Base-by-base conservation (phyloP, 1,140 invertebrate species). In the Drosophila simulans region DNA sequence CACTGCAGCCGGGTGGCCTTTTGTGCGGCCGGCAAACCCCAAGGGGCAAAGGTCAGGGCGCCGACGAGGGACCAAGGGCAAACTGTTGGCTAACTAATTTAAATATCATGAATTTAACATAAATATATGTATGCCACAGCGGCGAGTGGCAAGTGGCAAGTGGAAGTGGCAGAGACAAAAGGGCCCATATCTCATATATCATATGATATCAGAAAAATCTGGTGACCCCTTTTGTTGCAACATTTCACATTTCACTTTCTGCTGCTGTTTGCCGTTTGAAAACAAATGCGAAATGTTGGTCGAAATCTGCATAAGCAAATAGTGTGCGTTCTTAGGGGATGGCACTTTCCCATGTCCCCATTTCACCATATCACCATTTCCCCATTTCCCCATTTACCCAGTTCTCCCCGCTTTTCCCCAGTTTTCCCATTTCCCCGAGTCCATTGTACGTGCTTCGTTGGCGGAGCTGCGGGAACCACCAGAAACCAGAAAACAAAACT, bases 101-200 rank as follows among this genome's bases (percentile, higher is more conserved):
- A 88, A 86, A 86, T 86, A 86, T 88, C 83, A 88, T 86, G 83
- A 86, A 88, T 86, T 86, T 88, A 79, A 79, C 83, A 86, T 86
- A 85, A 82, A 78, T 75, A 85, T 54, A 56, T 81, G 49, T 27
- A 20, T 12, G 37, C 37, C 11, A 64, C 12, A 20, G 10, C 15
- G 49, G 15, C 11, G 34, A 64, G 10, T 11, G 10, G 15, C 15
- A 43, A 43, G 15, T 20, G 56, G 15, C 11, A 45, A 54, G 12
- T 13, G 35, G 35, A 5, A 5, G 11, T 13, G 25, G 8, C 10
- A 27, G 59, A 59, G 42, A 63, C 39, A 31, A 64, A 48, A 35
- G 5, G 45, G 11, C 40, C 46, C 53, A 73, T 73, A 82, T 73
- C 81, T 77, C 79, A 78, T 78, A 74, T 64, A 64, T 62, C 55